Conservation (phyloP, 1,140 invertebrate species). For the Drosophila varians region DNA sequence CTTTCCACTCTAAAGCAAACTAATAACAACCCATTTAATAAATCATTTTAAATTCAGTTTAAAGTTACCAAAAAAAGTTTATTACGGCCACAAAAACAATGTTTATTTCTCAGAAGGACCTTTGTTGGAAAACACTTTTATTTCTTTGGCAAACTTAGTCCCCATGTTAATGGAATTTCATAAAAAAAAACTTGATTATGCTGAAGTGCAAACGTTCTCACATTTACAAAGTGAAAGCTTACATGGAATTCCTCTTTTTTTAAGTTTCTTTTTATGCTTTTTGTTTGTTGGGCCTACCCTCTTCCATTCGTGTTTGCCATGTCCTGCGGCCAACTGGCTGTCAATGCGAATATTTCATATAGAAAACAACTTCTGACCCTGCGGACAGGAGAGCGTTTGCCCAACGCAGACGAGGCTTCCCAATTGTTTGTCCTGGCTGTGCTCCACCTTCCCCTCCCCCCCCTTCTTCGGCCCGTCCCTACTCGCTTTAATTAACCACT, state of each 20-base stretch:
- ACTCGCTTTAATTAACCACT: slow-evolving; percentile 69
- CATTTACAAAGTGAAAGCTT: slow-evolving; percentile 30
- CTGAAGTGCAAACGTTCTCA: slow-evolving; percentile 16
- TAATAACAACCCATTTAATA: background rate
- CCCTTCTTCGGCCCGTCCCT: background rate
- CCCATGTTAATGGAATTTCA: slow-evolving; percentile 18
- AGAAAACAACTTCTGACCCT: slow-evolving; percentile 49
- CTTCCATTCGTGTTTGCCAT: slow-evolving; percentile 25
- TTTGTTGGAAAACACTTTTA: slow-evolving; percentile 6
- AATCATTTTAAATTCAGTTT: background rate
- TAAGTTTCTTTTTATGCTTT: background rate
- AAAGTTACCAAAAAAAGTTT: background rate
- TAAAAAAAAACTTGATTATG: slow-evolving; percentile 18
- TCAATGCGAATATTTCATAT: slow-evolving; percentile 63
- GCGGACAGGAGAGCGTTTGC: background rate
- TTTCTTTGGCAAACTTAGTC: slow-evolving; percentile 19
- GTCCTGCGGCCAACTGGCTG: slow-evolving; percentile 54
- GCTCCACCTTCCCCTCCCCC: background rate
- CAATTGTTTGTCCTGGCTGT: slow-evolving; percentile 37
- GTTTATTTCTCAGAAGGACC: slow-evolving; percentile 10
- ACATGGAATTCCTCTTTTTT: background rate
- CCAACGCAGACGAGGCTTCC: slow-evolving; percentile 5
- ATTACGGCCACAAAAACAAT: background rate
- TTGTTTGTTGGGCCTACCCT: slow-evolving; percentile 9
- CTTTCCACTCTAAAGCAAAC: too few species aligned